These are phyloP conservation scores for Eledona agricola DNA, from an alignment of 2,888 invertebrate species.

Conservation along the genomic window DNA sequence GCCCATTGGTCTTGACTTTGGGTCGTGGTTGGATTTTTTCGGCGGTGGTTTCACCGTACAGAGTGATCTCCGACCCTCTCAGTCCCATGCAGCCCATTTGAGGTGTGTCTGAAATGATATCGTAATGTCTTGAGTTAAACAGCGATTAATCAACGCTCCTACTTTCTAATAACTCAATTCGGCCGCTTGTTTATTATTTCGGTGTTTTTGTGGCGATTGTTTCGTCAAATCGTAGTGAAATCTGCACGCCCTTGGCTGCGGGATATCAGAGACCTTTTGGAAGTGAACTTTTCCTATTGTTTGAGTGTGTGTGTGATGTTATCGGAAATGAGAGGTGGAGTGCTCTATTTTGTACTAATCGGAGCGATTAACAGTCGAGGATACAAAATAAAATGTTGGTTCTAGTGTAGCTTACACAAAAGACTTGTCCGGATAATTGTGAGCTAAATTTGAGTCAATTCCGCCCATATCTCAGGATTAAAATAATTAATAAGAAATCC, in stretches of 20 bases:
- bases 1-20: conserved; percentile 73
- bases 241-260: conserved; percentile 25
- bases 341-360: too few relatives aligned
- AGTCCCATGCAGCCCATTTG: conserved; percentile 64
- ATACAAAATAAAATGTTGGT: too few relatives aligned
- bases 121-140: conserved; percentile 3
- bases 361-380: too few relatives aligned
- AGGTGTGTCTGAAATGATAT: conserved; percentile 24
- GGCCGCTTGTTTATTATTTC: too few relatives aligned
- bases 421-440: too few relatives aligned
- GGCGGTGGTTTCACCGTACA: conserved; percentile 58
- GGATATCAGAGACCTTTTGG: conserved; percentile 25
- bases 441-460: too few relatives aligned
- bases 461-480: too few relatives aligned
- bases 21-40: conserved; percentile 60
- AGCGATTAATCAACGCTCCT: conserved; percentile 17
- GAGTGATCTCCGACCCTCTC: conserved; percentile 63
- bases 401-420: too few relatives aligned
- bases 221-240: too few relatives aligned
- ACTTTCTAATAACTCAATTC: conserved; percentile 29
- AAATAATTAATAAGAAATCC: too few relatives aligned
- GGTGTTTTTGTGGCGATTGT: too few relatives aligned
- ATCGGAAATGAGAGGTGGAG: conserved; percentile 14
- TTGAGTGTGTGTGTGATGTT: conserved; percentile 15
- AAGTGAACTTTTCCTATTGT: conserved; percentile 30